Percentiles rank a stretch among this genome's conserved stretches.
These are phyloP conservation scores for Ceratotherium simum DNA, from an alignment of 2,113 vertebrate genomes.

Conservation along the genomic window DNA sequence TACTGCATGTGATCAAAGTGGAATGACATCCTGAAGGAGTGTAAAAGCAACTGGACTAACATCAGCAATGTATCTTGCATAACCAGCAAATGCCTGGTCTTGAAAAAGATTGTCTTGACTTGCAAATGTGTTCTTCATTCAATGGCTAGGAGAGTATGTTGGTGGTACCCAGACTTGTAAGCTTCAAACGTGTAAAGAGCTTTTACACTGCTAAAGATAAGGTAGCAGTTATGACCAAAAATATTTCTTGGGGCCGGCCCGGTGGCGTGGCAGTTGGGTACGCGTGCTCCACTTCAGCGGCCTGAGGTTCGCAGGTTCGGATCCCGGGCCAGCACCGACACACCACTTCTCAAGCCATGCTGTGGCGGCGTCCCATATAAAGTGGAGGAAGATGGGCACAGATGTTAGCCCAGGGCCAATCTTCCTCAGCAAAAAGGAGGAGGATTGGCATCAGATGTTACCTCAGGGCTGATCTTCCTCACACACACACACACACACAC, in stretches of 20 bases:
- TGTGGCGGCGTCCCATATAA: no score
- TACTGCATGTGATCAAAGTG: constrained; percentile 4
- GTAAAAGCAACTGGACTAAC: background rate
- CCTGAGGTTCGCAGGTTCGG: no score
- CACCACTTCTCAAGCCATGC: no score
- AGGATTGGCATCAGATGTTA: no score
- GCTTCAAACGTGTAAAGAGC: background rate
- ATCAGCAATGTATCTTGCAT: background rate
- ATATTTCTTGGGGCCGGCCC: background rate
- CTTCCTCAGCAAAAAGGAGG: no score
- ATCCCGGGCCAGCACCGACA: no score
- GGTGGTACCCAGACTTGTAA: background rate
- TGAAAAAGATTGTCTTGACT: constrained; percentile 54
- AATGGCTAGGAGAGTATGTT: background rate
- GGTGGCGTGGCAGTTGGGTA: no score
- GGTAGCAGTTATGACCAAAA: background rate
- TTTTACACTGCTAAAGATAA: background rate
- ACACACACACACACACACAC: no score
- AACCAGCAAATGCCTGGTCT: constrained; percentile 6
- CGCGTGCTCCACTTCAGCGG: no score
- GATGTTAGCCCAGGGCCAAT: no score
- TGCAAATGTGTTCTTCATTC: background rate
- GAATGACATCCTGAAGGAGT: background rate
- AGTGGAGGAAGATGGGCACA: no score
- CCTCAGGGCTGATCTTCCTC: no score